Percentiles rank a stretch among this genome's conserved stretches.
Evolutionary conservation across 2,113 vertebrate species (phyloP).

Genomic region (Odontophorus gujanensis): DNA sequence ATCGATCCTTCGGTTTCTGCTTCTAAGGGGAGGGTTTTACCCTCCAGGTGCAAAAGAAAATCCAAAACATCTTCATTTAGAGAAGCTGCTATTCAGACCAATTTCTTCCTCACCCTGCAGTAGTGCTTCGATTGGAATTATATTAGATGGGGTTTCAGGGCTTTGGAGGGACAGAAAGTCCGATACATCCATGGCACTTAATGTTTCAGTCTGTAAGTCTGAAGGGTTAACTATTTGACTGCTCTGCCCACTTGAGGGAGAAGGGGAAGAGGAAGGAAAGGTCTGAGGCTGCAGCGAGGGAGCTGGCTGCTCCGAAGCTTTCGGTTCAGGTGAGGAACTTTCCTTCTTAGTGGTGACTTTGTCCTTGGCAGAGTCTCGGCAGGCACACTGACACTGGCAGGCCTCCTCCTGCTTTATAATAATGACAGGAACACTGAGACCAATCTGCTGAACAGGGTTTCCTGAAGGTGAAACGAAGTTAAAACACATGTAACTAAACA

Average conservation of each 20-base stretch:
- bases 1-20: constrained; percentile 75
- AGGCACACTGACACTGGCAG: constrained; percentile 97
- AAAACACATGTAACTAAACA: neutral
- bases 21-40: constrained; percentile 63
- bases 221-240: constrained; percentile 70
- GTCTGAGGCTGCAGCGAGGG: constrained; percentile 74
- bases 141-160: constrained; percentile 83
- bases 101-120: constrained; percentile 89
- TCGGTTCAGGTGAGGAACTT: constrained; percentile 72
- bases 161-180: constrained; percentile 93
- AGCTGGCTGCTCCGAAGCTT: constrained; percentile 67
- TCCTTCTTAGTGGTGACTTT: constrained; percentile 80
- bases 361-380: constrained; percentile 91
- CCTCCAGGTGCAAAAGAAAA: constrained; percentile 60
- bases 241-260: constrained; percentile 70
- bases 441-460: constrained; percentile 94
- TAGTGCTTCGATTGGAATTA: constrained; percentile 87
- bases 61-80: constrained; percentile 75
- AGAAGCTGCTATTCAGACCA: constrained; percentile 80
- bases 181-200: constrained; percentile 91
- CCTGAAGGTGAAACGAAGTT: constrained; percentile 81
- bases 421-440: constrained; percentile 97
- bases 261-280: constrained; percentile 73
- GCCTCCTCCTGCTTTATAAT: constrained; percentile 99
- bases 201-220: constrained; percentile 78